Conservation (phyloP, 2,113 vertebrate genomes). For the Lonchura striata region DNA sequence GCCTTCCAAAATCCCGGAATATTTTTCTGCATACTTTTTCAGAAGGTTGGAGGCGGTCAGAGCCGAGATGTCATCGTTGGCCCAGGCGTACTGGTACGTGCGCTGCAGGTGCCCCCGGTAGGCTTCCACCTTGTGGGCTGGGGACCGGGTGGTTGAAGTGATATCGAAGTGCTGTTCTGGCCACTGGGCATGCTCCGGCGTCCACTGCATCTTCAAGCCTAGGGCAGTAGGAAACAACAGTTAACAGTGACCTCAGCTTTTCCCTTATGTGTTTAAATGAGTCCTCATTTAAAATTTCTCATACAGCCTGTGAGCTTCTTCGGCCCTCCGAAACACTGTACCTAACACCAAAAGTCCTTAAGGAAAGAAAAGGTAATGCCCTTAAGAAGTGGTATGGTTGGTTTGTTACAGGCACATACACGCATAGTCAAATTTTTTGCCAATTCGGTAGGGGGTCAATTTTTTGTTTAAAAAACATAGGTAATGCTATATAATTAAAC, state of each 20-base stretch:
- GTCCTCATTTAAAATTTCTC: not conserved
- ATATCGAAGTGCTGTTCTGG: conserved; percentile 99
- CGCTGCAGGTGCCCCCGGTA: conserved; percentile 96
- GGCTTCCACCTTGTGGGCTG: conserved; percentile 97
- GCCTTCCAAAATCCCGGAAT: conserved; percentile 96
- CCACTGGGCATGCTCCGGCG: conserved; percentile 99
- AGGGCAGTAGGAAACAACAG: conserved; percentile 16
- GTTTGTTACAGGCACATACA: not conserved
- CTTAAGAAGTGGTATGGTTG: not conserved
- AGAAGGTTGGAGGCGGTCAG: conserved; percentile 97
- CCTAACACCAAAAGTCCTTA: not conserved
- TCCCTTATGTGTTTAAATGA: not conserved
- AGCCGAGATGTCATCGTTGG: conserved; percentile 98
- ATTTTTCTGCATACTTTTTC: conserved; percentile 99
- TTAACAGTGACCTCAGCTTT: not conserved
- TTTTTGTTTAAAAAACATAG: not conserved
- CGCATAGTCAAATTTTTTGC: not conserved
- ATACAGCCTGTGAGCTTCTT: not conserved
- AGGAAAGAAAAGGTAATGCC: not conserved
- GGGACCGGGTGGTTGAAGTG: conserved; percentile 95
- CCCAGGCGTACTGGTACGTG: conserved; percentile 98
- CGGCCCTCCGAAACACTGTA: not conserved
- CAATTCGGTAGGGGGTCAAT: not conserved
- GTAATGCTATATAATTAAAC: not conserved
- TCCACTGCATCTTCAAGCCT: conserved; percentile 99